Base-by-base conservation (phyloP, 2,888 invertebrate species). In the Caenorhabditis sulstoni region DNA sequence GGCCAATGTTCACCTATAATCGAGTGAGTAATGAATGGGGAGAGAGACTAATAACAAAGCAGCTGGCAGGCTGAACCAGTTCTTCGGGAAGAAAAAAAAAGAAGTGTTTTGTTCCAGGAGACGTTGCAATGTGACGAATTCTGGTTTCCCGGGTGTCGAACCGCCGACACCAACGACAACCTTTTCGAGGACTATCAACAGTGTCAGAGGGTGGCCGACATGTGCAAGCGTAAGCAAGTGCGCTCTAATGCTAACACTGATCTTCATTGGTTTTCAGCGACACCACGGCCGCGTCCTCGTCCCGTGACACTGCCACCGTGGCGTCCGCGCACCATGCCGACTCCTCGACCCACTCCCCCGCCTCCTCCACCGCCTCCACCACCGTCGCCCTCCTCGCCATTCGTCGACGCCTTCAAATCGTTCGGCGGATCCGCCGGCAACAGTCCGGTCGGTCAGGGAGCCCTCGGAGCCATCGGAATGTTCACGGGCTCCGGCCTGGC, bases 121-220 rank as follows among this genome's bases (percentile, higher is more conserved):
- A 89, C 88, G 3, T 68, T 84, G n/a, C 81, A 82, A 76, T 89
- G 89, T 62, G 89, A 89, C 58, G 85, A 88, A 65, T 88, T 88
- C 64, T 87, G 87, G 87, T 88, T 88, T 65, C 87, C 88, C 16
- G 87, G 89, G 14, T 89, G 89, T 73, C 65, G 80, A 16, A 89
- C 88, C 1, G 81, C 78, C 9, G 85, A 86, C 12, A 89, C 89
- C 16, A 89, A 90, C 68, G 85, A 86, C 14, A 89, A 89, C 71
- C 76, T 89, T 1, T 89, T 89, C 74, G 85, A 87, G 41, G 79
- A 83, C 18, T 76, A 82, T 41, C 81, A 79, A 23, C 73, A 79
- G 23, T 89, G 89, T 62, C 79, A 82, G 49, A 81, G 71, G 52
- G 75, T 87, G 16, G 87, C 87, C 9, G 76, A 81, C 20, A 70